Evolutionary conservation across 1,140 invertebrate species (phyloP), one percentile per base, ranked within the genome.

Genomic region (Helicoverpa armigera): DNA sequence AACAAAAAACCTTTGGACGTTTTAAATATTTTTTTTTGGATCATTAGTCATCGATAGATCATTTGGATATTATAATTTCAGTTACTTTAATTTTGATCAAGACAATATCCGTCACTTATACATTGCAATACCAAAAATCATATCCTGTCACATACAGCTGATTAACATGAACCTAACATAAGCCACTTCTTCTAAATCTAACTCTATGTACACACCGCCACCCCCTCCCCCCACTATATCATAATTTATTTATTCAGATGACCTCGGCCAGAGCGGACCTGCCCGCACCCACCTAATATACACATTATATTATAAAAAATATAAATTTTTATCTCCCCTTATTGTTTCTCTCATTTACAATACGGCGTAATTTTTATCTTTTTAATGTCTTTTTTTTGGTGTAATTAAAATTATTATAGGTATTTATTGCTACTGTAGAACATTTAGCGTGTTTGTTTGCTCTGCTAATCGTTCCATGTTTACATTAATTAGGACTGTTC

Each of bases 321-420:
- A 87, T 87, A 85, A 88, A 85, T 86, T 81, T 82, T 70, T 61
- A 81, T 70, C 79, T 83, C 84, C 84, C 80, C 82, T 80, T 88
- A 88, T 89, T 90, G 90, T 90, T 90, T 89, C 88, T 88, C 90
- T 91, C 89, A 87, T 93, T 92, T 89, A 85, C 92, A 94, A 92
- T 92, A 92, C 91, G 92, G 88, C 88, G 82, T 77, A 56, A 74
- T 65, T 87, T 91, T 88, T 91, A 92, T 93, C 92, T 94, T 91
- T 81, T 75, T 92, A 90, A 92, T 92, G 90, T 93, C 91, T 88
- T 91, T 92, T 92, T 93, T 93, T 88, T 67, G 79, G 84, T 67
- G 90, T 92, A 94, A 94, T 93, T 93, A 93, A 92, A 93, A 94
- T 88, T 92, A 94, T 94, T 94, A 94, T 93, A 94, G 89, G 90